These are phyloP conservation scores for Perodicticus potto DNA, from an alignment of 2,797 vertebrate genomes.

Conservation along the genomic window DNA sequence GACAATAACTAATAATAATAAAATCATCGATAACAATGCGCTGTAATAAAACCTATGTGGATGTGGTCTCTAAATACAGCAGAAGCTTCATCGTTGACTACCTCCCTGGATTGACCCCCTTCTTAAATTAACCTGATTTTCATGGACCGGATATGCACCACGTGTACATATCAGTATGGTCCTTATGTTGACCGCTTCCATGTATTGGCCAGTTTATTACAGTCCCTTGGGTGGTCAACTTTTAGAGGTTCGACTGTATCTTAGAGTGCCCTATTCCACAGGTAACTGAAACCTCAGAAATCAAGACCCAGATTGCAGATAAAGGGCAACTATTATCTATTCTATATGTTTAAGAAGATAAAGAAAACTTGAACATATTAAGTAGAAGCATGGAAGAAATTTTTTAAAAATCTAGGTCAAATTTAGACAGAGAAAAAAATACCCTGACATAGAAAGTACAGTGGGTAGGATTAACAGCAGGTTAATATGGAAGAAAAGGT, in stretches of 20 bases:
- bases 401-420: background rate
- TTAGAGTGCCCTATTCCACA: too few relatives aligned
- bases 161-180: too few relatives aligned
- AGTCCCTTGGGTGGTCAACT: too few relatives aligned
- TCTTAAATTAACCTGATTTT: too few relatives aligned
- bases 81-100: too few relatives aligned
- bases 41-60: background rate
- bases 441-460: background rate
- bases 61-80: background rate
- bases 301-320: background rate
- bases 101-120: too few relatives aligned
- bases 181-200: too few relatives aligned
- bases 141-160: too few relatives aligned
- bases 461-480: background rate
- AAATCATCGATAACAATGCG: background rate
- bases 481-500: background rate
- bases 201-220: too few relatives aligned
- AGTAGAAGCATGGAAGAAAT: background rate
- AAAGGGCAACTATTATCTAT: background rate
- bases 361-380: background rate
- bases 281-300: background rate
- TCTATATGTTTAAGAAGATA: background rate
- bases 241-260: too few relatives aligned
- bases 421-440: background rate
- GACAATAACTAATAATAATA: background rate